Evolutionary conservation across 2,888 invertebrate genomes (phyloP).

Genomic region (Agrilus biguttatus): DNA sequence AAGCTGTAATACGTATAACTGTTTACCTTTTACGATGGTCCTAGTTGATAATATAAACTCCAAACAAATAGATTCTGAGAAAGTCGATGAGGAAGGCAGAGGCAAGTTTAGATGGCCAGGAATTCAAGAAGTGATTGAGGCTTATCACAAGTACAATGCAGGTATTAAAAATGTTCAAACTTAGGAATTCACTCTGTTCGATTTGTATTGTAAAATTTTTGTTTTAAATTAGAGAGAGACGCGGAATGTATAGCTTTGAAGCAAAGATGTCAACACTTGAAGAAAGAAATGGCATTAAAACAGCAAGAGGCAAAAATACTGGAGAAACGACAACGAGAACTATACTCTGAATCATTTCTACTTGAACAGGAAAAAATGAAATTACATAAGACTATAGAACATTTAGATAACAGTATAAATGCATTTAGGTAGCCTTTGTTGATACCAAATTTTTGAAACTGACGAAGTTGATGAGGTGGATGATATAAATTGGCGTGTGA

Average conservation of each 20-base stretch:
- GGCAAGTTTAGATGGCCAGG: conserved; percentile 33
- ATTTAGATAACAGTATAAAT: conserved; percentile 25
- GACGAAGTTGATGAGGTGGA: not conserved
- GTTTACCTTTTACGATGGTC: conserved; percentile 15
- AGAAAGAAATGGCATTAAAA: conserved; percentile 36
- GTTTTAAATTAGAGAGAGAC: conserved; percentile 30
- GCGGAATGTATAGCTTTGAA: conserved; percentile 33
- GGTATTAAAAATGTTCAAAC: conserved; percentile 26
- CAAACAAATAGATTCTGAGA: conserved; percentile 6
- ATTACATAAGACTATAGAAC: conserved; percentile 23
- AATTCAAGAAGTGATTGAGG: conserved; percentile 34
- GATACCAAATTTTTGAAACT: not conserved
- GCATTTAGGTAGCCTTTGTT: conserved; percentile 27
- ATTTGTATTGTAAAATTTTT: not conserved
- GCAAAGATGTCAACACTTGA: conserved; percentile 32
- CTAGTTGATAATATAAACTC: conserved; percentile 4
- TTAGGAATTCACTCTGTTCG: too few relatives aligned
- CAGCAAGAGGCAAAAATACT: conserved; percentile 32
- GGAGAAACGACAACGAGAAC: conserved; percentile 22
- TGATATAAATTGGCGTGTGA: not conserved
- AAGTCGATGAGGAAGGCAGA: conserved; percentile 5
- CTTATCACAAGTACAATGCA: conserved; percentile 38
- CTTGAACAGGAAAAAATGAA: conserved; percentile 23
- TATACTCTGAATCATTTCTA: conserved; percentile 22
- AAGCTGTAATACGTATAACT: conserved; percentile 3